Percentiles rank a stretch among this genome's conserved stretches.
These are phyloP conservation scores for Leptoclinus maculatus DNA, from an alignment of 2,797 vertebrate genomes.

Conservation along the genomic window DNA sequence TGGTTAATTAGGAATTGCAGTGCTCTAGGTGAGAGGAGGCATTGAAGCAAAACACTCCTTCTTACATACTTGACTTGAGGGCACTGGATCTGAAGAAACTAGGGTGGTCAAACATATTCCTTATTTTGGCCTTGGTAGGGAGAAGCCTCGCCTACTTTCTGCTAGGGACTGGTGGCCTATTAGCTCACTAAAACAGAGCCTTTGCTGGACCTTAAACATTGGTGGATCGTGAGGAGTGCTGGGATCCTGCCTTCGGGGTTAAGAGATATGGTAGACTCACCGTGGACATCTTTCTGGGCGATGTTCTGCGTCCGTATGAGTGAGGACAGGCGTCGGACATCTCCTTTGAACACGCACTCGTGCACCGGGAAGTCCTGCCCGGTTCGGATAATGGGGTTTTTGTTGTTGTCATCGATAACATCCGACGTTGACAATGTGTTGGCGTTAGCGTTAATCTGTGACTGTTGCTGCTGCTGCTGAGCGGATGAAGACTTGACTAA, in stretches of 20 bases:
- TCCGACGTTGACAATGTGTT: conserved; percentile 74
- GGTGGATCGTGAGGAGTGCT: neutral
- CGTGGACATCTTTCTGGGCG: conserved; percentile 95
- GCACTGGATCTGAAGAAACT: neutral
- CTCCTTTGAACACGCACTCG: conserved; percentile 96
- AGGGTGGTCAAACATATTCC: neutral
- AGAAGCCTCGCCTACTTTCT: conserved; percentile 49
- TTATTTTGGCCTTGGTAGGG: conserved; percentile 33
- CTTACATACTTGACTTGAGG: neutral
- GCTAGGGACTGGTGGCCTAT: conserved; percentile 39
- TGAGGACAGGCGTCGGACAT: conserved; percentile 93
- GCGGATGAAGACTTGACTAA: conserved; percentile 81
- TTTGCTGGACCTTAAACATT: conserved; percentile 28
- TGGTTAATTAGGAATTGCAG: neutral
- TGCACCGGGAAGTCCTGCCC: conserved; percentile 91
- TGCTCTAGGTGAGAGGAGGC: neutral
- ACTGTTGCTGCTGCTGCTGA: conserved; percentile 75
- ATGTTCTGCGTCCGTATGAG: conserved; percentile 97
- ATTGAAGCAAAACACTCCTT: neutral
- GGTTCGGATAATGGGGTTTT: conserved; percentile 79
- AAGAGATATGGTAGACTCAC: conserved; percentile 80
- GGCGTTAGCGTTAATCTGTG: conserved; percentile 81
- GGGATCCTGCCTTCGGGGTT: neutral
- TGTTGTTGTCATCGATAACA: conserved; percentile 83
- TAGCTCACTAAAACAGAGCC: conserved; percentile 27